A percentile compares a stretch with the other conserved stretches of the same genome.
These are phyloP conservation scores for Colletes collaris DNA, from an alignment of 2,888 invertebrate species.

Conservation along the genomic window DNA sequence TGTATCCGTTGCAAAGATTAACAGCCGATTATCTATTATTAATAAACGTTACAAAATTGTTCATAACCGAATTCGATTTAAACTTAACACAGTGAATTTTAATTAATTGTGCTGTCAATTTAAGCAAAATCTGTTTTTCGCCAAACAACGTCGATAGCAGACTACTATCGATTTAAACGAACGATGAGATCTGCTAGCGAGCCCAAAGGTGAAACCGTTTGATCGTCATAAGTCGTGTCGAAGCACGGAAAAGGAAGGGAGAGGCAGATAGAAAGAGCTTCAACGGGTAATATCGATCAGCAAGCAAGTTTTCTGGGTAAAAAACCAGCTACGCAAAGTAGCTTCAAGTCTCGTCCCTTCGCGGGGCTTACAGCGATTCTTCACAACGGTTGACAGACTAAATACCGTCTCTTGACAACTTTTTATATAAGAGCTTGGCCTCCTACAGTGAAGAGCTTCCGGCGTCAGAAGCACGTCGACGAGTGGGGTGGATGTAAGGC, in stretches of 20 bases:
- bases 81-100: slow-evolving; percentile 7
- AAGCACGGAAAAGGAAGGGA: background rate
- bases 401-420: slow-evolving; percentile 68
- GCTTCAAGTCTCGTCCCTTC: slow-evolving; percentile 34
- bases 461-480: slow-evolving; percentile 29
- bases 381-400: slow-evolving; percentile 70
- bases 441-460: slow-evolving; percentile 35
- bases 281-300: slow-evolving; percentile 34
- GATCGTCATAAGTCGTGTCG: no score
- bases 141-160: no score
- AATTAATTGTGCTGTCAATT: background rate
- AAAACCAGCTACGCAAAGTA: slow-evolving; percentile 37
- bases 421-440: slow-evolving; percentile 63
- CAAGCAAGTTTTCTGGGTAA: slow-evolving; percentile 16
- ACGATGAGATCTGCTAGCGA: no score
- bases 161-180: no score
- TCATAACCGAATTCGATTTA: background rate
- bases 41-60: background rate
- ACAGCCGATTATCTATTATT: background rate
- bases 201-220: no score
- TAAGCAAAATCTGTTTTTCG: no score
- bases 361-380: slow-evolving; percentile 63
- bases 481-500: slow-evolving; percentile 30
- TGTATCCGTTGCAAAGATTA: slow-evolving; percentile 17
- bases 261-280: background rate